Evolutionary conservation across 2,888 invertebrate species (phyloP).

Genomic region (Bellardia pandia): DNA sequence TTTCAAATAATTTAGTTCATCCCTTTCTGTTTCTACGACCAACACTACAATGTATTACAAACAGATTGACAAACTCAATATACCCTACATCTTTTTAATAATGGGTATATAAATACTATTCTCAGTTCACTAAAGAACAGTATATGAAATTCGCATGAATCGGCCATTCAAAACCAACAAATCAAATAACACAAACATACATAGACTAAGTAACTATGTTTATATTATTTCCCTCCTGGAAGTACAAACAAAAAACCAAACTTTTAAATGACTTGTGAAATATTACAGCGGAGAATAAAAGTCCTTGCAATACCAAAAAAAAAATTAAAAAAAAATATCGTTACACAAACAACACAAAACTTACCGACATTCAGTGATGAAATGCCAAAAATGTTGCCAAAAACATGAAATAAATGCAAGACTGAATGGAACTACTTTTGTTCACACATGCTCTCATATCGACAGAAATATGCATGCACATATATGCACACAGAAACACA

Average conservation of each 20-base stretch:
- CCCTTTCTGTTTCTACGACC: too few species aligned
- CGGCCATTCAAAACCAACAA: slow-evolving; percentile 22
- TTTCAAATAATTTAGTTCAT: too few species aligned
- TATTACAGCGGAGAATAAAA: slow-evolving; percentile 39
- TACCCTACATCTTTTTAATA: too few species aligned
- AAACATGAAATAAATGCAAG: slow-evolving; percentile 41
- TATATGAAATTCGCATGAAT: slow-evolving; percentile 16
- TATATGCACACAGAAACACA: neutral
- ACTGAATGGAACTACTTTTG: slow-evolving; percentile 4
- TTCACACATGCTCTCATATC: slow-evolving; percentile 4
- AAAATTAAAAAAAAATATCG: slow-evolving; percentile 28
- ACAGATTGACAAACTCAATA: too few species aligned
- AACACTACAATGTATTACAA: too few species aligned
- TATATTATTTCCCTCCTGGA: neutral
- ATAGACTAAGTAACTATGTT: neutral
- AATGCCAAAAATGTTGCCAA: slow-evolving; percentile 59
- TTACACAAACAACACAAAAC: slow-evolving; percentile 18
- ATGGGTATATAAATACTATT: too few species aligned
- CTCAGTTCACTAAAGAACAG: neutral
- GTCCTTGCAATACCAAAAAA: neutral
- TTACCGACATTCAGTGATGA: slow-evolving; percentile 40
- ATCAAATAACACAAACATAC: slow-evolving; percentile 18
- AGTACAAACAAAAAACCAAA: slow-evolving; percentile 26
- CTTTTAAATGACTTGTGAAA: slow-evolving; percentile 54
- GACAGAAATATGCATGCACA: neutral